A percentile compares a stretch with the other conserved stretches of the same genome.
These are phyloP conservation scores for Sogatella furcifera DNA, from an alignment of 1,140 invertebrate genomes.

Conservation along the genomic window DNA sequence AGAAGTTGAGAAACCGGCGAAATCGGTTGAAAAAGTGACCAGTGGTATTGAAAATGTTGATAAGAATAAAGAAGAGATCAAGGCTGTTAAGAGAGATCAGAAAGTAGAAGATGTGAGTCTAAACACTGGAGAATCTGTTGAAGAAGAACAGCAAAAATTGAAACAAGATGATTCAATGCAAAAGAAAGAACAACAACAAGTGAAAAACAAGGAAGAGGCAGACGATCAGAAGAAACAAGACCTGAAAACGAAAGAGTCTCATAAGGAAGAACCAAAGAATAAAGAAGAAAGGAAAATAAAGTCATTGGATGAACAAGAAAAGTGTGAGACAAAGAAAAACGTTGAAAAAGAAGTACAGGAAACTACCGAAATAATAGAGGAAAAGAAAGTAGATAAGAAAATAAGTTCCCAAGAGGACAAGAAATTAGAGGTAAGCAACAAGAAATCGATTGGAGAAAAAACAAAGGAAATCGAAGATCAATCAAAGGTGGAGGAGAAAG, in stretches of 20 bases:
- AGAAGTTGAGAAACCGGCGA: too few species aligned
- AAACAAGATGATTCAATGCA: not conserved
- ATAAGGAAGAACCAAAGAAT: too few species aligned
- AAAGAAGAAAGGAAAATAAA: too few species aligned
- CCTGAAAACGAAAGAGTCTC: too few species aligned
- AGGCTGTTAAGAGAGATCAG: too few species aligned
- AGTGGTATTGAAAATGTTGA: too few species aligned
- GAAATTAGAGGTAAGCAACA: not conserved
- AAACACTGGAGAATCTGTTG: not conserved
- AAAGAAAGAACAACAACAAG: not conserved
- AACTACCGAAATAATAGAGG: not conserved
- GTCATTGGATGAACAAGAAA: too few species aligned
- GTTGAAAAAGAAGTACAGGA: not conserved
- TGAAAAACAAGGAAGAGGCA: not conserved
- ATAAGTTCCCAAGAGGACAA: slow-evolving; percentile 16
- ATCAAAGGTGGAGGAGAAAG: not conserved
- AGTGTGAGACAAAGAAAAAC: not conserved
- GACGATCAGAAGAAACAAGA: too few species aligned
- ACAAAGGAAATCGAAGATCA: slow-evolving; percentile 4
- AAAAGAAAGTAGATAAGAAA: slow-evolving; percentile 9
- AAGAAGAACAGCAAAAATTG: not conserved
- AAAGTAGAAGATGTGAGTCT: too few species aligned
- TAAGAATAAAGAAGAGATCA: too few species aligned
- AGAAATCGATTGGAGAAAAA: not conserved
- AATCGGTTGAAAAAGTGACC: too few species aligned